Conservation (phyloP, 2,888 invertebrate species). For the Teinopalpus imperialis region DNA sequence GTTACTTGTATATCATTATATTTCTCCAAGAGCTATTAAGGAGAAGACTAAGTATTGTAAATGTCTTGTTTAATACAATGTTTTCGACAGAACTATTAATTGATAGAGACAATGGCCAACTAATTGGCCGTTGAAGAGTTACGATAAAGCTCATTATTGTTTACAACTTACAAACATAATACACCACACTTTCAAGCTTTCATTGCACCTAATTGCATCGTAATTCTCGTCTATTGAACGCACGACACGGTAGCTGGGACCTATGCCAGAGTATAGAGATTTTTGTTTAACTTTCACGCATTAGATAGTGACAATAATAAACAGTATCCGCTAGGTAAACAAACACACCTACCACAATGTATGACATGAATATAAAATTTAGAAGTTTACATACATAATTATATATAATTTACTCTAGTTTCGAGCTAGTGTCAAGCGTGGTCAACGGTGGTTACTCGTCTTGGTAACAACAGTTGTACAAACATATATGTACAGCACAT, state of each 20-base stretch:
- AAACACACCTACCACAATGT: background rate
- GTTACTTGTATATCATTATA: constrained; percentile 1
- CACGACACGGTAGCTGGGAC: constrained; percentile 43
- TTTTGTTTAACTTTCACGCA: constrained; percentile 32
- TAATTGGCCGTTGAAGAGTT: no score
- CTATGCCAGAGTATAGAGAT: constrained; percentile 29
- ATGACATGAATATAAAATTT: background rate
- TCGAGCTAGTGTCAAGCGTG: no score
- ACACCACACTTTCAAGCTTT: constrained; percentile 45
- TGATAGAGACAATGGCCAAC: no score
- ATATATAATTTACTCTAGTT: no score
- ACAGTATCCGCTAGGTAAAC: constrained; percentile 10
- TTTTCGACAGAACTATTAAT: no score
- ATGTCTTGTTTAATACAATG: no score
- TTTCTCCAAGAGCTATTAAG: no score
- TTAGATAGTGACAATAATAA: constrained; percentile 10
- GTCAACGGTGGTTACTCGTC: no score
- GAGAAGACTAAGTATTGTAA: no score
- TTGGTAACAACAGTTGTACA: no score
- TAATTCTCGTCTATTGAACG: constrained; percentile 62
- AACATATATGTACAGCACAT: no score
- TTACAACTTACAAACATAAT: constrained; percentile 37
- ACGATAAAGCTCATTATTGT: constrained; percentile 14
- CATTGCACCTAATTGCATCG: constrained; percentile 63
- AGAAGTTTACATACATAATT: no score